Evolutionary conservation across 2,888 invertebrate genomes (phyloP), one percentile per base, ranked within the genome.

Genomic region (Apotomis turbidana): DNA sequence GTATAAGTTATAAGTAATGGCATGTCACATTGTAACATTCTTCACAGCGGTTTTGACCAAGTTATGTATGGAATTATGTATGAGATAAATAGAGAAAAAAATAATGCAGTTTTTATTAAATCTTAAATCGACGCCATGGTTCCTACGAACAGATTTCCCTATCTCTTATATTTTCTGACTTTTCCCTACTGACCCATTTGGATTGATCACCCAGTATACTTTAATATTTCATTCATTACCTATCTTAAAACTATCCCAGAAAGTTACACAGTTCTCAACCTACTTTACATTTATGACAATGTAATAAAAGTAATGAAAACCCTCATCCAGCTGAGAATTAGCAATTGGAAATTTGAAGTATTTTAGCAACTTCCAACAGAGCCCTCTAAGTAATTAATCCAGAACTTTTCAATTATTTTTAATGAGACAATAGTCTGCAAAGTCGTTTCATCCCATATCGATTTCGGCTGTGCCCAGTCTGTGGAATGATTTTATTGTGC

Each of bases 351-450:
- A 63, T n/a, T n/a, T 44, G 51, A 72, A 63, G 63, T 68, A 72
- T 63, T 68, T 68, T 63, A 54, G 44, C 52, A 72, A 72, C 63
- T 72, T 68, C 41, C 68, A 52, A 54, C 49, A 59, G 58, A 62
- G 61, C 13, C 68, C 61, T 55, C 57, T 71, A 62, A 68, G 62
- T 72, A 72, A 72, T 72, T 63, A 72, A 72, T 68, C 62, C 15
- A 68, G 46, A 72, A 72, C 62, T 72, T 72, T 72, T 46, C 62
- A 62, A 61, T 68, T 68, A 52, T 62, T 71, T 71, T 63, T 68
- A 62, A 68, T 72, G 52, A 58, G 71, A 68, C 63, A 68, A 72
- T 72, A 59, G 68, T 62, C 51, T 68, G 62, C 67, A 15, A 68
- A 72, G 68, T 68, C 51, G 54, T 57, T 55, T 63, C 61, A 69